Evolutionary conservation across 2,888 invertebrate species (phyloP).

Genomic region (Idaea aversata): DNA sequence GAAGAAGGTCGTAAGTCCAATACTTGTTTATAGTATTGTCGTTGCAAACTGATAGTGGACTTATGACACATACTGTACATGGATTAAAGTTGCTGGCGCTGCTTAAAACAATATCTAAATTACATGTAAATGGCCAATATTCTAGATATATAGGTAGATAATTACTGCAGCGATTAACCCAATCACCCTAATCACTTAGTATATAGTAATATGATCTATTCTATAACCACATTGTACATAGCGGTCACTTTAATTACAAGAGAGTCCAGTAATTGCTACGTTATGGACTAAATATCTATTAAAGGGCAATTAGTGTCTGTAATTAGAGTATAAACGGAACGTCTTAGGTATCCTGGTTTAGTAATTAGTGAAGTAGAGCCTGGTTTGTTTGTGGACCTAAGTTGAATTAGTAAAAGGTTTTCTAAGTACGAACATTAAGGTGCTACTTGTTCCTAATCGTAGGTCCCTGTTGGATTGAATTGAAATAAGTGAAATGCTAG

Average conservation of each 20-base stretch:
- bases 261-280: background rate
- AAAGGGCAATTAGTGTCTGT: background rate
- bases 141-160: no score
- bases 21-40: no score
- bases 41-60: no score
- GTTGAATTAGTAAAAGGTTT: background rate
- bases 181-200: background rate
- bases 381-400: background rate
- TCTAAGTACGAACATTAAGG: background rate
- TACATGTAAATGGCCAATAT: no score
- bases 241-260: background rate
- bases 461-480: background rate
- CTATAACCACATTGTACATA: background rate
- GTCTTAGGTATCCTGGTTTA: background rate
- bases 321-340: background rate
- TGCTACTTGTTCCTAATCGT: background rate
- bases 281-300: background rate
- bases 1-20: no score
- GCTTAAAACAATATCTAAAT: no score
- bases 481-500: no score
- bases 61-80: no score
- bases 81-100: no score
- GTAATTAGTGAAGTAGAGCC: background rate
- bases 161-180: no score
- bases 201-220: background rate